These are phyloP conservation scores for Halichondria panicea DNA, from an alignment of 37 sponge, comb jelly and placozoan genomes.

Conservation along the genomic window DNA sequence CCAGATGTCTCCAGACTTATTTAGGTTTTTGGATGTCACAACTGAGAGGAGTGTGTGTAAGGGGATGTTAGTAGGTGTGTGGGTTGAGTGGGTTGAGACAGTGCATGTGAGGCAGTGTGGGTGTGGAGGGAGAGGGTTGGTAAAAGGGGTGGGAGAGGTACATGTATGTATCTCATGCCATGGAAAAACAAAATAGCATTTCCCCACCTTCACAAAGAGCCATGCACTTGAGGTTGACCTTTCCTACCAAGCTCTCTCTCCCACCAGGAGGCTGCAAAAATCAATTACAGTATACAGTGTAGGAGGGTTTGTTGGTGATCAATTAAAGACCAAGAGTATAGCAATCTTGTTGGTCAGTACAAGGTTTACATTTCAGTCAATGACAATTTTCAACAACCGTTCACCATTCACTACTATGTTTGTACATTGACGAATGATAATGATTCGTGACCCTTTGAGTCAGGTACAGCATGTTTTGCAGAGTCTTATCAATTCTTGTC, in stretches of 20 bases:
- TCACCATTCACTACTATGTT: too few relatives aligned
- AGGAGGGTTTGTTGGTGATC: too few relatives aligned
- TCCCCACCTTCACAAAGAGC: slow-evolving; percentile 82
- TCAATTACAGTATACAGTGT: neutral
- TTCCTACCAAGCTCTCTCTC: slow-evolving; percentile 44
- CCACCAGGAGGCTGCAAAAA: neutral
- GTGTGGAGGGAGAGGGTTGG: neutral
- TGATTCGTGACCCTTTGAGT: too few relatives aligned
- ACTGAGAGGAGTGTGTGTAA: slow-evolving; percentile 6
- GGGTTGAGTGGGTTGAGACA: neutral
- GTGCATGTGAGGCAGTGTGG: neutral
- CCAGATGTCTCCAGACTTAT: slow-evolving; percentile 64
- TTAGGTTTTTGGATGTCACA: slow-evolving; percentile 54
- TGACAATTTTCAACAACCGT: too few relatives aligned
- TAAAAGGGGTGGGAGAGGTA: neutral
- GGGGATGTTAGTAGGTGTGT: neutral
- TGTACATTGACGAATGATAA: too few relatives aligned
- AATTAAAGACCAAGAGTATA: too few relatives aligned
- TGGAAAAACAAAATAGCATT: neutral
- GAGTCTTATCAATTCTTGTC: too few relatives aligned
- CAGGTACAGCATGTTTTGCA: too few relatives aligned
- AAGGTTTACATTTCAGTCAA: too few relatives aligned
- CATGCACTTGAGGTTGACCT: slow-evolving; percentile 56
- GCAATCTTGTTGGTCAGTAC: too few relatives aligned
- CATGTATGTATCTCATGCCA: neutral